Percentiles rank a stretch among this genome's conserved stretches.
Evolutionary conservation across 2,113 vertebrate species (phyloP).

Genomic region (Hippocampus comes): DNA sequence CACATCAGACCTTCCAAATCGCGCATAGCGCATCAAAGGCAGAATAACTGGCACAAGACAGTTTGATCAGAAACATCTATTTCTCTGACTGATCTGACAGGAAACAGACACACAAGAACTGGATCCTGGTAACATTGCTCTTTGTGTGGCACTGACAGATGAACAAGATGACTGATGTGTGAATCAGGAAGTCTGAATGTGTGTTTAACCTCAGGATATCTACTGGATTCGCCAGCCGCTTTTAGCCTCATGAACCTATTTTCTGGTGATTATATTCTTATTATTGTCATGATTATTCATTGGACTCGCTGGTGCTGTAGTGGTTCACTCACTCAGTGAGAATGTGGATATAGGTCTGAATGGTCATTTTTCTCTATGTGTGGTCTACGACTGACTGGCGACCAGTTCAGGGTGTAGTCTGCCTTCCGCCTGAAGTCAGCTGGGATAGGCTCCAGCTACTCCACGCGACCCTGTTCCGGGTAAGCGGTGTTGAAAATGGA

Average conservation of each 20-base stretch:
- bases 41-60: conserved; percentile 38
- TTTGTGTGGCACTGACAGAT: conserved; percentile 41
- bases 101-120: conserved; percentile 49
- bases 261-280: too few relatives aligned
- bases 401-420: too few relatives aligned
- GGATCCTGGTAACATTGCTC: conserved; percentile 62
- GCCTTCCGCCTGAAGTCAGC: too few relatives aligned
- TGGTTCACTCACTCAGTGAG: too few relatives aligned
- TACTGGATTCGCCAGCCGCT: conserved; percentile 14
- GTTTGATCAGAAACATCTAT: conserved; percentile 54
- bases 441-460: too few relatives aligned
- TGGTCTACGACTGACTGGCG: too few relatives aligned
- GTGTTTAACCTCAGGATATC: conserved; percentile 30
- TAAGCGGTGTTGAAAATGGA: too few relatives aligned
- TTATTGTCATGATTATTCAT: too few relatives aligned
- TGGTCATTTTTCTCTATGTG: too few relatives aligned
- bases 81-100: conserved; percentile 52
- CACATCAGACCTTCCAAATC: conserved; percentile 6
- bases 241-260: neutral
- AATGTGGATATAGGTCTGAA: too few relatives aligned
- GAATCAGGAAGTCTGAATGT: conserved; percentile 25
- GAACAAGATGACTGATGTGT: conserved; percentile 44
- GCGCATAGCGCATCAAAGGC: neutral
- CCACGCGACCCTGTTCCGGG: too few relatives aligned
- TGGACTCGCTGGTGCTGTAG: too few relatives aligned